These are phyloP conservation scores for Rafetus swinhoei DNA, from an alignment of 2,113 vertebrate species.

Conservation along the genomic window DNA sequence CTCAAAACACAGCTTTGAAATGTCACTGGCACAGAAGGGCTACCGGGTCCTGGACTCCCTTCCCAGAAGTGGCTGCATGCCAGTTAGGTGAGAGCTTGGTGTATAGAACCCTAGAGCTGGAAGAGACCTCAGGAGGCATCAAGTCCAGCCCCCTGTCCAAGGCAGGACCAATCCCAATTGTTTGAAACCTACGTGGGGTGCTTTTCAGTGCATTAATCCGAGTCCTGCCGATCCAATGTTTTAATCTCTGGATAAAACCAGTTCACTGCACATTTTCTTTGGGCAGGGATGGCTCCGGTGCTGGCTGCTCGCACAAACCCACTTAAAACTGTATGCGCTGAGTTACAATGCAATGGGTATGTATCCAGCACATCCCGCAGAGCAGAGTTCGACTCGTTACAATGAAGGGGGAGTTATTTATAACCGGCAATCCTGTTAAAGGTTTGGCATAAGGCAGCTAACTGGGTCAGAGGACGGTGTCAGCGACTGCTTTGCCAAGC, in stretches of 20 bases:
- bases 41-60: too few relatives aligned
- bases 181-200: not conserved
- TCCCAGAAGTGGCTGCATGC: not conserved
- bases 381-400: not conserved
- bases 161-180: too few relatives aligned
- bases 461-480: not conserved
- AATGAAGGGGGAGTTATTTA: conserved; percentile 17
- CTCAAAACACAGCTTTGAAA: not conserved
- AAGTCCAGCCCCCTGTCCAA: too few relatives aligned
- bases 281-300: rapidly evolving
- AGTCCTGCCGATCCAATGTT: rapidly evolving
- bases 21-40: rapidly evolving
- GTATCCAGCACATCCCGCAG: rapidly evolving
- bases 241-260: not conserved
- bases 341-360: not conserved
- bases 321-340: not conserved
- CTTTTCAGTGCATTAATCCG: not conserved
- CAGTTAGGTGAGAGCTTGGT: not conserved
- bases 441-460: conserved; percentile 9
- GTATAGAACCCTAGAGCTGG: too few relatives aligned
- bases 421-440: conserved; percentile 35
- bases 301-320: not conserved
- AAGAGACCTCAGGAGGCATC: too few relatives aligned
- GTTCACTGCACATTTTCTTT: not conserved
- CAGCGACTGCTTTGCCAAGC: conserved; percentile 22